phyloP scores from a whole-genome alignment of 2,888 invertebrate species.

The Mayetiola destructor region DNA sequence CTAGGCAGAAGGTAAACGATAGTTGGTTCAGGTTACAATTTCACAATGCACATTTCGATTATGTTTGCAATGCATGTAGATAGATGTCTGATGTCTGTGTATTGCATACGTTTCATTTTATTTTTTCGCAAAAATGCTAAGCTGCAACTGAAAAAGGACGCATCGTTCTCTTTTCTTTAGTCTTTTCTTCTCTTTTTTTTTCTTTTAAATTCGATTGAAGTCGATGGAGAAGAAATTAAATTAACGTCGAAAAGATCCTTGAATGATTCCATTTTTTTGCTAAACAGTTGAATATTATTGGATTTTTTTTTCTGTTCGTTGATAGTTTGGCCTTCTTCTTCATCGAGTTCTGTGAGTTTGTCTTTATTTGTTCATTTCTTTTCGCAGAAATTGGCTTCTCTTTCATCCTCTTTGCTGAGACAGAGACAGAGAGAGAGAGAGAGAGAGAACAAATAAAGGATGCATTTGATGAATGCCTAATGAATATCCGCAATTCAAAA shows the following conservation, averaged over 20 bases:
- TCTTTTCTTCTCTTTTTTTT: not conserved
- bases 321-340: no score
- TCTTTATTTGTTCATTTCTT: not conserved
- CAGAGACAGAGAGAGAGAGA: not conserved
- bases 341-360: not conserved
- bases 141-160: no score
- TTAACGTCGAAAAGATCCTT: not conserved
- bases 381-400: not conserved
- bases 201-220: no score
- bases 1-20: no score
- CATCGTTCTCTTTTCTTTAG: no score
- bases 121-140: no score
- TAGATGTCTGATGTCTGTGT: no score
- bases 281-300: no score
- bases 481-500: not conserved
- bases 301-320: not conserved
- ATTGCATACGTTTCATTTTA: no score
- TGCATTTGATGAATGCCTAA: not conserved
- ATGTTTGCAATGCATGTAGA: no score
- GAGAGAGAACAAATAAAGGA: not conserved
- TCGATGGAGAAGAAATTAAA: conserved; percentile 4
- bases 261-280: not conserved
- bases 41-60: no score
- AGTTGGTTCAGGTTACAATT: no score
- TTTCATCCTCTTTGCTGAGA: not conserved